phyloP scores from a whole-genome alignment of 2,113 vertebrate genomes.

The Ramphastos sulfuratus region DNA sequence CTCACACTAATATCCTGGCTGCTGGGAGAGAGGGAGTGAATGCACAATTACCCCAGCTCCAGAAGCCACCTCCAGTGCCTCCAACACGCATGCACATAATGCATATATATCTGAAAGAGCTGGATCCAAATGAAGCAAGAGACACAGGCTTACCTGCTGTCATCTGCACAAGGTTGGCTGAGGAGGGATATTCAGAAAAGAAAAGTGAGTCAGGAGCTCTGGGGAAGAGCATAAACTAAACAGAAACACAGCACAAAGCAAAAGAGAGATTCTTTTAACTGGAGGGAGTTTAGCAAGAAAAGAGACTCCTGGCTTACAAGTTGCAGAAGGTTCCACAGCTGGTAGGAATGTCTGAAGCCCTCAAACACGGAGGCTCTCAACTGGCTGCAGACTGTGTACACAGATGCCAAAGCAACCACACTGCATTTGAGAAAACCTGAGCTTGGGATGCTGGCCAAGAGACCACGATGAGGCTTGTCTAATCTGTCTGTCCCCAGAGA shows the following conservation, averaged over 20 bases:
- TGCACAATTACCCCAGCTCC: not conserved
- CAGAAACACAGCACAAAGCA: not conserved
- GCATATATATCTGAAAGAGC: not conserved
- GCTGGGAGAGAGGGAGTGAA: not conserved
- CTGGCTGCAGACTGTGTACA: fast-evolving
- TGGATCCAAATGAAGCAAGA: not conserved
- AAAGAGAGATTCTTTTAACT: not conserved
- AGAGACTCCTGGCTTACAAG: not conserved
- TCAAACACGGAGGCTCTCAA: not conserved
- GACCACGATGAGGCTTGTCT: not conserved
- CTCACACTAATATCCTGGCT: not conserved
- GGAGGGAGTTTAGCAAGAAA: not conserved
- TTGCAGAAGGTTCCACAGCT: not conserved
- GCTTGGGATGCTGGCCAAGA: not conserved
- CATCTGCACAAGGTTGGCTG: not conserved
- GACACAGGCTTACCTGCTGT: not conserved
- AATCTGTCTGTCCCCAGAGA: not conserved
- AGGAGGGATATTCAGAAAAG: not conserved
- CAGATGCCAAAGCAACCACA: not conserved
- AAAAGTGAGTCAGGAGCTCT: not conserved
- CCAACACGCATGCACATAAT: fast-evolving
- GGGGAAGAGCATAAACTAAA: not conserved
- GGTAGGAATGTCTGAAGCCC: not conserved
- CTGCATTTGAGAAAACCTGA: not conserved
- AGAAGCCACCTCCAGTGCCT: not conserved